Conservation (phyloP, 2,888 invertebrate species). For the Phortica okadai region DNA sequence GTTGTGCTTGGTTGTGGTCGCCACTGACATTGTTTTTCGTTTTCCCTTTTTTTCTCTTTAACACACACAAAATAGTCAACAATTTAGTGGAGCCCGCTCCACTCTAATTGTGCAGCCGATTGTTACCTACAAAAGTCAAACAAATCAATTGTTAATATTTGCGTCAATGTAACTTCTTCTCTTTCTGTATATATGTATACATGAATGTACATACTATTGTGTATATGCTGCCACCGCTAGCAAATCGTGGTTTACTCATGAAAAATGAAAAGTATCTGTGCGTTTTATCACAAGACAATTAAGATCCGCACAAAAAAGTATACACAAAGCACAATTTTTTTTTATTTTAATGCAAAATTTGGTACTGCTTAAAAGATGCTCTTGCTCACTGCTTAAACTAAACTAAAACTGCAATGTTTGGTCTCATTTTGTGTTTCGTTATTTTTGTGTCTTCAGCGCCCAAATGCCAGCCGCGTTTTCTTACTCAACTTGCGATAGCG, state of each 20-base stretch:
- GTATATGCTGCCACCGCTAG: neutral
- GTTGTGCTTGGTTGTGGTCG: neutral
- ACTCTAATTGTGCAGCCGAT: neutral
- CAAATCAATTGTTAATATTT: neutral
- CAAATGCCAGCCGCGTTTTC: slow-evolving; percentile 3
- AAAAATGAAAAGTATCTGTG: neutral
- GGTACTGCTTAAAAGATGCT: no score
- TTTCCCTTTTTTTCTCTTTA: no score
- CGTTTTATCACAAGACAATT: slow-evolving; percentile 3
- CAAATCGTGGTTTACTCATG: no score
- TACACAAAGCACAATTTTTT: no score
- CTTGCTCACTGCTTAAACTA: no score
- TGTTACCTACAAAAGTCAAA: neutral
- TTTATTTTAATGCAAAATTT: no score
- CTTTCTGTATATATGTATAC: neutral
- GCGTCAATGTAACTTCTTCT: neutral
- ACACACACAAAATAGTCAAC: no score
- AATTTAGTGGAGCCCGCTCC: neutral
- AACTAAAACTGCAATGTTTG: neutral
- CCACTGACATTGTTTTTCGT: neutral
- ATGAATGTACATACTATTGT: neutral
- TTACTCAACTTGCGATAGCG: neutral
- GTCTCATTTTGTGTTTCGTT: neutral
- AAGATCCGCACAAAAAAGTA: neutral
- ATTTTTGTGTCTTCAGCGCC: neutral